A percentile compares a stretch with the other conserved stretches of the same genome.
Evolutionary conservation across 2,888 invertebrate species (phyloP).

Genomic region (Urechis unicinctus): DNA sequence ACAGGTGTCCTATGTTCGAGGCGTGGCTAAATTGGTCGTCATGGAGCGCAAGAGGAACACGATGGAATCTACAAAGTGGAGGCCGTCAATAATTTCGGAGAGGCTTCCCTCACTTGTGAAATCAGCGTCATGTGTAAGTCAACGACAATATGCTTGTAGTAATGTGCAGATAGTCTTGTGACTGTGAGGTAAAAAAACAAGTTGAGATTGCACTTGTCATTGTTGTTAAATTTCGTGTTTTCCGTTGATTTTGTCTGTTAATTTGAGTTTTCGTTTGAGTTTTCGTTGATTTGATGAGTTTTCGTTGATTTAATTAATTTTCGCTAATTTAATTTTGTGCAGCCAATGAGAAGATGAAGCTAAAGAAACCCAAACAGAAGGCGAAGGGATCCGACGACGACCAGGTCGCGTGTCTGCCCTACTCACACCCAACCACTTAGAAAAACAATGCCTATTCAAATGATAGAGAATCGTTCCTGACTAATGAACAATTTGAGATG

Average conservation of each 20-base stretch:
- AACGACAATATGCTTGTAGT: not conserved
- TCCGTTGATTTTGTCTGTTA: too few relatives aligned
- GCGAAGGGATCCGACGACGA: constrained; percentile 12
- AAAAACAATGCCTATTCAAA: too few relatives aligned
- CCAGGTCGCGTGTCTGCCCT: constrained; percentile 12
- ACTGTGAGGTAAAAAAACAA: too few relatives aligned
- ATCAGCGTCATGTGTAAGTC: constrained; percentile 41
- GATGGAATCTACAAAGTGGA: constrained; percentile 77
- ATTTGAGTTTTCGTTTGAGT: too few relatives aligned
- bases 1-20: constrained; percentile 4
- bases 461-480: too few relatives aligned
- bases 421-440: too few relatives aligned
- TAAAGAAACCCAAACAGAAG: constrained; percentile 14
- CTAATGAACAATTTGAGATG: too few relatives aligned
- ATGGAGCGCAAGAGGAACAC: constrained; percentile 66
- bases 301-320: not conserved
- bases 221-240: too few relatives aligned
- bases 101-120: constrained; percentile 29
- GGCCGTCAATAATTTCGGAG: constrained; percentile 40
- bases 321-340: not conserved
- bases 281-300: too few relatives aligned
- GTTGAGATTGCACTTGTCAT: too few relatives aligned
- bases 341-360: not conserved
- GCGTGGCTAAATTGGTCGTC: constrained; percentile 59
- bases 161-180: too few relatives aligned